A percentile compares a stretch with the other conserved stretches of the same genome.
These are phyloP conservation scores for Drosophila quadrilineata DNA, from an alignment of 1,140 invertebrate genomes.

Conservation along the genomic window DNA sequence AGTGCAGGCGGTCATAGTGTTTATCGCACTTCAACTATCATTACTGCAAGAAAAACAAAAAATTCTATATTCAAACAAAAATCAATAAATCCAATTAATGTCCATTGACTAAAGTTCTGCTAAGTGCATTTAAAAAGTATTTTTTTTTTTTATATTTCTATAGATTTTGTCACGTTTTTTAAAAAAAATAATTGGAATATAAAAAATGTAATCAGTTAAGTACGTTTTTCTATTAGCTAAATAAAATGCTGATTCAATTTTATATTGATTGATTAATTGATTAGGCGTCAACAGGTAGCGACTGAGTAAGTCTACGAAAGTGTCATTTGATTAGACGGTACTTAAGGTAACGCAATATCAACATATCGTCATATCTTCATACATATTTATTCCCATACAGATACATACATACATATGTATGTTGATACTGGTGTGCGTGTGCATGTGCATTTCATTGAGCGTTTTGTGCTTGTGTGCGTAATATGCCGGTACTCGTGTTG, in stretches of 20 bases:
- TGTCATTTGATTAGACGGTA: constrained; percentile 43
- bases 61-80: constrained; percentile 13
- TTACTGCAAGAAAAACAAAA: constrained; percentile 12
- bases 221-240: constrained; percentile 14
- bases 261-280: constrained; percentile 66
- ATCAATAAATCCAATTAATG: constrained; percentile 40
- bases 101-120: too few species aligned
- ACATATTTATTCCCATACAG: too few species aligned
- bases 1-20: constrained; percentile 46
- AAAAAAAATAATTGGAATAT: not conserved
- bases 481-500: constrained; percentile 37
- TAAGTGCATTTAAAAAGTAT: not conserved
- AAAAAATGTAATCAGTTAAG: constrained; percentile 8
- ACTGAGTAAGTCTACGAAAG: constrained; percentile 19
- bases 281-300: constrained; percentile 5
- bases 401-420: not conserved
- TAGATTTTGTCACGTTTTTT: not conserved
- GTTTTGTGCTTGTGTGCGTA: constrained; percentile 2
- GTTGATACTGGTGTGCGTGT: too few species aligned
- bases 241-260: constrained; percentile 39
- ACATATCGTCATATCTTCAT: constrained; percentile 12
- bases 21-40: constrained; percentile 15
- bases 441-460: constrained; percentile 26
- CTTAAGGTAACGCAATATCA: constrained; percentile 30
- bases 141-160: not conserved